Base-by-base conservation (phyloP, 2,797 vertebrate species). In the Chloroceryle inda region DNA sequence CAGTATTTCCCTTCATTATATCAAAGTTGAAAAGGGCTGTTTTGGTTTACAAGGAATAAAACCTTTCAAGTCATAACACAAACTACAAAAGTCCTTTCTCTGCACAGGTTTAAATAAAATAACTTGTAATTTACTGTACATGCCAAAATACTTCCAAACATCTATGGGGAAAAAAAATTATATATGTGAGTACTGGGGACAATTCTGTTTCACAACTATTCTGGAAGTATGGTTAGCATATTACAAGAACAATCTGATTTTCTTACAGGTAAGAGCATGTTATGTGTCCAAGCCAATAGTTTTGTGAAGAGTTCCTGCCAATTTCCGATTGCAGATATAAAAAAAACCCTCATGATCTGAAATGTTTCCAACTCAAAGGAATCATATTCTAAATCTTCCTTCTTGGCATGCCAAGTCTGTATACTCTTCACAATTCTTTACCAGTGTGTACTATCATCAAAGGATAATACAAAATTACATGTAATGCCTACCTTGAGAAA, bases 391-490 rank as follows among this genome's bases (percentile, higher is more conserved):
- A 74, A 64, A 73, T 49, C 33, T 52, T 79, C 61, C 62, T 90
- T 92, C 73, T 83, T 33, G 17, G 17, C 22, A 58, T 72, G 35
- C 40, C 49, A 92, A 92, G 21, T 44, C 62, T 74, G 52, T 75
- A 22, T 20, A 45, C 23, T 62, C 58, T 62, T 52, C 10, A 90
- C 88, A 95, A 66, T 71, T 85, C 77, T 90, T 88, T 87, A 82
- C 42, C 13, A 44, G 13, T 58, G 55, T 85, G 23, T 74, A 67
- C 45, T 72, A 44, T 73, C 61, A 84, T 90, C 80, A 94, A 89
- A 89, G 52, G 21, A 56, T 82, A 94, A 83, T 76, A 63, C 13
- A 71, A 94, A 86, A 94, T 86, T 88, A 78, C 59, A 88, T 61
- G 26, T 45, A 92, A 59, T 7, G 24, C 61, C 38, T 88, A 52